Evolutionary conservation across 2,888 invertebrate genomes (phyloP).

Genomic region (Callosobruchus maculatus): DNA sequence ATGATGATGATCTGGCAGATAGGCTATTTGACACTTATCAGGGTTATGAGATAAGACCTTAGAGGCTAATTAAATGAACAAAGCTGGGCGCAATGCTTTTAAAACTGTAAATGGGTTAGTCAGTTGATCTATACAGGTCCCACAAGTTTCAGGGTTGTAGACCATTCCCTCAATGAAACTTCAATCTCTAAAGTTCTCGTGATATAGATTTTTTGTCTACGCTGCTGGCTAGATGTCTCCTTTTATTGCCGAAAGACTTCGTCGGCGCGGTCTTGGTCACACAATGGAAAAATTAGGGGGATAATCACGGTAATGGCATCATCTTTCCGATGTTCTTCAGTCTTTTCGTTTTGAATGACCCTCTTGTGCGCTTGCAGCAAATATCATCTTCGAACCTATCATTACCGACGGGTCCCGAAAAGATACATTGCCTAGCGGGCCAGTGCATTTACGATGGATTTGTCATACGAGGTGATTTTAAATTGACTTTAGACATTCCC

Average conservation of each 20-base stretch:
- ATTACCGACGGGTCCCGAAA: slow-evolving; percentile 31
- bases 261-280: slow-evolving; percentile 1
- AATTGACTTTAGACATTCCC: neutral
- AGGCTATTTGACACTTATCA: too few relatives aligned
- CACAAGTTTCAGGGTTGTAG: too few relatives aligned
- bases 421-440: slow-evolving; percentile 36
- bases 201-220: neutral
- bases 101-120: too few relatives aligned
- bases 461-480: slow-evolving; percentile 24
- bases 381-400: slow-evolving; percentile 37
- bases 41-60: too few relatives aligned
- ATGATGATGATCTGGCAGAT: too few relatives aligned
- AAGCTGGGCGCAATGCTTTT: too few relatives aligned
- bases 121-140: too few relatives aligned
- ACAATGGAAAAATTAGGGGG: slow-evolving; percentile 26
- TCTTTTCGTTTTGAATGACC: slow-evolving; percentile 35
- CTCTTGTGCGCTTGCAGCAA: slow-evolving; percentile 26
- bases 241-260: neutral
- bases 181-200: too few relatives aligned
- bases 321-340: slow-evolving; percentile 21
- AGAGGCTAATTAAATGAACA: too few relatives aligned
- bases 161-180: too few relatives aligned
- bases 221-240: neutral
- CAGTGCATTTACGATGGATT: slow-evolving; percentile 36
- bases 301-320: slow-evolving; percentile 40